Conservation (phyloP, 1,140 invertebrate genomes). For the Tyrophagus putrescentiae region DNA sequence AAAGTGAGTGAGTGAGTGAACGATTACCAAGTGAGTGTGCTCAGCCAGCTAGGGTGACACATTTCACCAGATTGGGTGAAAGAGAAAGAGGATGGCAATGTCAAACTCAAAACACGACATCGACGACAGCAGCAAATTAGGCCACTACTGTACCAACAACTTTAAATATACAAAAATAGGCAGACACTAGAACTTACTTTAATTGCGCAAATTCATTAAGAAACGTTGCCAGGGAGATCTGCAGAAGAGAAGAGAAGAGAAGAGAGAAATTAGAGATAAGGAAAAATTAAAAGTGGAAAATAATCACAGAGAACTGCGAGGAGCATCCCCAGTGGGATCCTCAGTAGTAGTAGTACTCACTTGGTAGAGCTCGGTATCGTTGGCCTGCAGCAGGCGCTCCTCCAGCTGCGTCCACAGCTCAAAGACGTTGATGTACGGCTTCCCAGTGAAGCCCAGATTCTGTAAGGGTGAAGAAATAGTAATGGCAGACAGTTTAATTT, state of each 20-base stretch:
- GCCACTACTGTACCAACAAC: background rate
- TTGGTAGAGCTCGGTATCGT: conserved; percentile 29
- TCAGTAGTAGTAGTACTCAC: background rate
- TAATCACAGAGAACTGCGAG: too few relatives aligned
- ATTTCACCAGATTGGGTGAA: background rate
- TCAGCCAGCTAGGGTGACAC: too few relatives aligned
- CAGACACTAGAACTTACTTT: conserved; percentile 30
- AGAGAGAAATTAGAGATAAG: background rate
- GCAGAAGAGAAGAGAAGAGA: conserved; percentile 24
- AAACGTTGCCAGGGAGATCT: conserved; percentile 33
- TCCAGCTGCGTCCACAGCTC: conserved; percentile 57
- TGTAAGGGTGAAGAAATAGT: conserved; percentile 25
- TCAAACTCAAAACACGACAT: background rate
- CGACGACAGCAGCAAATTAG: conserved; percentile 3
- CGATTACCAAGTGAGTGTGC: too few relatives aligned
- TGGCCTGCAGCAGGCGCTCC: conserved; percentile 48
- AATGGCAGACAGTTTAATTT: background rate
- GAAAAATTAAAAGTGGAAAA: background rate
- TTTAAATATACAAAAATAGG: background rate
- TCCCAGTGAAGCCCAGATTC: conserved; percentile 49
- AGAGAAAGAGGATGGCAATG: background rate
- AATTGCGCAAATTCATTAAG: conserved; percentile 35
- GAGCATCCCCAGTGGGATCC: too few relatives aligned
- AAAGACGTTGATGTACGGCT: conserved; percentile 44
- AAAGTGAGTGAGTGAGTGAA: too few relatives aligned